A percentile compares a stretch with the other conserved stretches of the same genome.
Evolutionary conservation across 2,888 invertebrate species (phyloP).

Genomic region (Tipula confusa): DNA sequence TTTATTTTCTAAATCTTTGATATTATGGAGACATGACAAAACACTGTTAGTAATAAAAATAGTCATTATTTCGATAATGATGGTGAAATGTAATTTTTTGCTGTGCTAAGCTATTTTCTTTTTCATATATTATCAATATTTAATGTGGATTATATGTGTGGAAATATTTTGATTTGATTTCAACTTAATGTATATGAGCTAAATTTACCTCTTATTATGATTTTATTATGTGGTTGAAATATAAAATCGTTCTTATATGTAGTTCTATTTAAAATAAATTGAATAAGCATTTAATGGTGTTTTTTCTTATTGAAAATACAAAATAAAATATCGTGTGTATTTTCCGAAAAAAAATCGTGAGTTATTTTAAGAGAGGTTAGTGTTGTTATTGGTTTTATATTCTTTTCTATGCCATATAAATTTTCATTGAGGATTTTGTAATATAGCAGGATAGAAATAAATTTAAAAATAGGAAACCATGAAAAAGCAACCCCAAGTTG

Average conservation of each 20-base stretch:
- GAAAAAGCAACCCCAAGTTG: background rate
- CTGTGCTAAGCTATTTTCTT: background rate
- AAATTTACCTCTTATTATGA: background rate
- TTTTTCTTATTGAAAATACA: background rate
- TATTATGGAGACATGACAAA: background rate
- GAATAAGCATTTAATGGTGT: background rate
- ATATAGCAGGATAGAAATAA: background rate
- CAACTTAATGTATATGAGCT: background rate
- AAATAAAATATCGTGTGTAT: background rate
- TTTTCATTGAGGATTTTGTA: background rate
- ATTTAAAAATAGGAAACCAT: background rate
- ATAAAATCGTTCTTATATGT: background rate
- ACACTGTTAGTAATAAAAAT: background rate
- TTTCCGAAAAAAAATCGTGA: background rate
- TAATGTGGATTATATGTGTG: background rate
- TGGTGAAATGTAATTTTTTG: background rate
- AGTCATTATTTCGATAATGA: conserved; percentile 3
- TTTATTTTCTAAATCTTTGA: background rate
- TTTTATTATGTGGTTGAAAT: background rate
- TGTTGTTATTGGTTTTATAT: background rate
- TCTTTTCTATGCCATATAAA: background rate
- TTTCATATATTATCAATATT: background rate
- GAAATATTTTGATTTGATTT: background rate
- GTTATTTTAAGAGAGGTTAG: background rate
- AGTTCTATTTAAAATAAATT: background rate